Evolutionary conservation across 2,113 vertebrate genomes (phyloP), one percentile per base, ranked within the genome.

Genomic region (Echinops telfairi): DNA sequence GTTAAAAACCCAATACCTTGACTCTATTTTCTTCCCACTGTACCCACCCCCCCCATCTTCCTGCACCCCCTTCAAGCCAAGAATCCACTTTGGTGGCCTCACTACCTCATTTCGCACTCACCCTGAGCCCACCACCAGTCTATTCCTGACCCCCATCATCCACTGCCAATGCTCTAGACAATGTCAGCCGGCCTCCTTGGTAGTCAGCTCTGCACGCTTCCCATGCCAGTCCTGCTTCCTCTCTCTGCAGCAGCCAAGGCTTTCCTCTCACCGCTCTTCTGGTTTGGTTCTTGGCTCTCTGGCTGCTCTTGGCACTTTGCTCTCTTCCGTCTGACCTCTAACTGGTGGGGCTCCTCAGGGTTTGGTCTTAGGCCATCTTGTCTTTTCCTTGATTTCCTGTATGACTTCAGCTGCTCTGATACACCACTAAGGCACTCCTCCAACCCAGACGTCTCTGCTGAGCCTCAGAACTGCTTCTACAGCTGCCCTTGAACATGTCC

Each of bases 341-440:
- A 91, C 87, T 73, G 36, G 78, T 95, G 75, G 94, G 92, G 78
- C 33, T 94, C 78, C 78, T 91, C 86, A 87, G 79, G 78, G 73
- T 70, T 94, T 96, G 90, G 88, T 90, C 62, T 87, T 71, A n/a
- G 36, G 87, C 93, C 94, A 95, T 93, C 80, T 75, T 81, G 80
- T 87, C 86, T 89, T 88, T 96, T 80, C 83, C 62, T 43, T 33
- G 29, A 88, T 64, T 6, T 40, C 90, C 53, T 90, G 83, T 86
- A 83, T 95, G 91, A 96, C 29, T 64, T 97, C 84, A 94, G 92
- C 78, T 64, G 60, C 91, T 88, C 27, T 58, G 87, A 57, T 90
- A 64, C 5, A 22, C 38, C 70, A 80, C 60, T 93, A 64, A 79
- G 91, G 87, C 85, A 75, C 62, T 58, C n/a, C 79, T 94, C 87